phyloP scores from a whole-genome alignment of 2,888 invertebrate genomes.

The Copidosoma aretas region DNA sequence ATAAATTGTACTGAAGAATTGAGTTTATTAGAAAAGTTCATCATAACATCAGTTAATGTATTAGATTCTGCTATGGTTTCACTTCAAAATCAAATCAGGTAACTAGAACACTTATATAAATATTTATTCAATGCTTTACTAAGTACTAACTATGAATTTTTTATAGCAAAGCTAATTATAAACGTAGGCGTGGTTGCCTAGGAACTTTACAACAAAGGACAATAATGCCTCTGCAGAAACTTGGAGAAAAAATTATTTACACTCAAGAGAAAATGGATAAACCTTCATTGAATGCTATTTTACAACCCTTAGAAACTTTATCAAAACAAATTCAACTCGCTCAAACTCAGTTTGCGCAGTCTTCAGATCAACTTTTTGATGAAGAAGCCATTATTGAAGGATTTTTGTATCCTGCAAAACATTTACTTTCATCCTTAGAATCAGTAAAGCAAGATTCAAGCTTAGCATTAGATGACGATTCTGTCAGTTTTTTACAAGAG shows the following conservation, averaged over 20 bases:
- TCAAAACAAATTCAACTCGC: constrained; percentile 54
- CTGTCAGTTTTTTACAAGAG: constrained; percentile 45
- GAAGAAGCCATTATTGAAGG: constrained; percentile 59
- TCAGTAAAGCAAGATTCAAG: constrained; percentile 39
- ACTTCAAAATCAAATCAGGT: constrained; percentile 49
- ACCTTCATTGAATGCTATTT: constrained; percentile 45
- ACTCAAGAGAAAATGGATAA: constrained; percentile 50
- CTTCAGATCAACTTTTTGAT: constrained; percentile 50
- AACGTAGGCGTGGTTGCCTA: constrained; percentile 41
- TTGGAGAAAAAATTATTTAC: constrained; percentile 46
- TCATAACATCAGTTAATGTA: constrained; percentile 40
- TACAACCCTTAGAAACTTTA: constrained; percentile 53
- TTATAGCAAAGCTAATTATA: constrained; percentile 48
- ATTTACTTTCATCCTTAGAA: constrained; percentile 50
- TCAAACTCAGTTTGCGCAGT: constrained; percentile 50
- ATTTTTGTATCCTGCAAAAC: constrained; percentile 56
- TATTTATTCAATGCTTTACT: neutral
- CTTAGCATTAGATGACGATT: constrained; percentile 28
- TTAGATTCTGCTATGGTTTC: constrained; percentile 47
- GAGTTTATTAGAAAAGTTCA: constrained; percentile 25
- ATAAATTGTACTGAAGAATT: constrained; percentile 36
- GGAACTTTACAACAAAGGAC: constrained; percentile 45
- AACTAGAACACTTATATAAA: constrained; percentile 3
- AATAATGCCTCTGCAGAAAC: constrained; percentile 46
- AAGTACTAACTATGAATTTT: neutral